These are phyloP conservation scores for Sphinx pinastri DNA, from an alignment of 2,888 invertebrate species.

Conservation along the genomic window DNA sequence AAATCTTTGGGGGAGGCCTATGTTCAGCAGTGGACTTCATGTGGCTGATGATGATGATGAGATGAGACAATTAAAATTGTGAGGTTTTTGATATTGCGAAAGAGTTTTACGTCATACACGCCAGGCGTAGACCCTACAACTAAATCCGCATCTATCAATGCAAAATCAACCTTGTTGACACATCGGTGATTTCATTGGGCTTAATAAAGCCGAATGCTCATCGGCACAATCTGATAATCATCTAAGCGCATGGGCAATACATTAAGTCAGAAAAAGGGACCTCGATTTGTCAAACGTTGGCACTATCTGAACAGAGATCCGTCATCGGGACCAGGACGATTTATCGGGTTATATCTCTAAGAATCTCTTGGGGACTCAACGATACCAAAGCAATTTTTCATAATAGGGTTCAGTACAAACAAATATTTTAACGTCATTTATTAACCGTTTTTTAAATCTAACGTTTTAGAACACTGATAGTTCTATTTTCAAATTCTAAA, in stretches of 20 bases:
- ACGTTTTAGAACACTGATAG: too few species aligned
- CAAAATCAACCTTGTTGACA: background rate
- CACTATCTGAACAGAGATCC: conserved; percentile 75
- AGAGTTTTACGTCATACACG: too few species aligned
- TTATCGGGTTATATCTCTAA: conserved; percentile 72
- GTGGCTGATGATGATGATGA: too few species aligned
- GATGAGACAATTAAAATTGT: too few species aligned
- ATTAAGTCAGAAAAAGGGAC: conserved; percentile 72
- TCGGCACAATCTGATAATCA: conserved; percentile 46
- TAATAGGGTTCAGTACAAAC: background rate
- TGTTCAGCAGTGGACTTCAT: too few species aligned
- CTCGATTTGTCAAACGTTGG: conserved; percentile 79
- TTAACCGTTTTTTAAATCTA: background rate
- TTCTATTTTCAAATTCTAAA: too few species aligned
- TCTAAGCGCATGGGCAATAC: conserved; percentile 67
- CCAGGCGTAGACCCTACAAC: too few species aligned
- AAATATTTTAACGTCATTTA: background rate
- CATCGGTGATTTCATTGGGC: conserved; percentile 1
- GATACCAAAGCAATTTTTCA: conserved; percentile 13
- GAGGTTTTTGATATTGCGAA: too few species aligned
- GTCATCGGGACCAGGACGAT: conserved; percentile 73
- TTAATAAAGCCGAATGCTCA: background rate
- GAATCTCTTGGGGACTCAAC: conserved; percentile 56
- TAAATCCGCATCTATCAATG: background rate
- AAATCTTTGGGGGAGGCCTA: too few species aligned